Base-by-base conservation (phyloP, 2,888 invertebrate species). In the Galeopsomyia nigrocyanea region DNA sequence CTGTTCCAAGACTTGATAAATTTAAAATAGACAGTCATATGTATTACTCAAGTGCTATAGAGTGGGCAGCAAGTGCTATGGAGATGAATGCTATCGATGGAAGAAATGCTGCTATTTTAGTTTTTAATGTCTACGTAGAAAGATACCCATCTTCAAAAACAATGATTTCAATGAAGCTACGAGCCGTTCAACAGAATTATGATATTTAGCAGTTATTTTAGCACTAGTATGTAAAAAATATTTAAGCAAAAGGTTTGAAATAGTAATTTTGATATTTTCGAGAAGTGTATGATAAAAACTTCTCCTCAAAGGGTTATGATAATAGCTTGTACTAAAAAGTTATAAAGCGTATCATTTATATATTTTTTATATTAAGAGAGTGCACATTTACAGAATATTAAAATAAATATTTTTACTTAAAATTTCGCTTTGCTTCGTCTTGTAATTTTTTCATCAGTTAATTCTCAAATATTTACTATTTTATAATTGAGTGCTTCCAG, bases 31-130 rank as follows among this genome's bases (percentile, higher is more conserved):
- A 88, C 77, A 85, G 88, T 55, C 83, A 86, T 19, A 78, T 92
- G 60, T 92, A 89, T 80, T 88, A 92, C 79, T 81, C 90, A 0
- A 92, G 91, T 85, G 89, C 90, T 6, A 89, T 92, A 65, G 92
- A 92, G 81, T 89, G 89, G 88, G 89, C 89, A 1, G 91, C 91
- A 0, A 91, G 91, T 80, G 91, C 91, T 0, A 92, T 92, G 89
- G 92, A 92, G 86, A 92, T 91, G 90, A 89, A 89, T 80, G 87
- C 88, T 9, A 88, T 92, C 73, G 88, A 88, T 55, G 91, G 88
- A 3, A 88, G 88, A 80, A 92, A 92, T 84, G 89, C 89, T 31
- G 92, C 91, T 13, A 83, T 90, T 63, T 82, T 91, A 57, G 87
- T 88, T 0, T 82, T 86, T 75, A 87, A 89, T 61, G 80, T 85